Conservation (phyloP, 2,797 vertebrate genomes). For the Lacerta viridis region DNA sequence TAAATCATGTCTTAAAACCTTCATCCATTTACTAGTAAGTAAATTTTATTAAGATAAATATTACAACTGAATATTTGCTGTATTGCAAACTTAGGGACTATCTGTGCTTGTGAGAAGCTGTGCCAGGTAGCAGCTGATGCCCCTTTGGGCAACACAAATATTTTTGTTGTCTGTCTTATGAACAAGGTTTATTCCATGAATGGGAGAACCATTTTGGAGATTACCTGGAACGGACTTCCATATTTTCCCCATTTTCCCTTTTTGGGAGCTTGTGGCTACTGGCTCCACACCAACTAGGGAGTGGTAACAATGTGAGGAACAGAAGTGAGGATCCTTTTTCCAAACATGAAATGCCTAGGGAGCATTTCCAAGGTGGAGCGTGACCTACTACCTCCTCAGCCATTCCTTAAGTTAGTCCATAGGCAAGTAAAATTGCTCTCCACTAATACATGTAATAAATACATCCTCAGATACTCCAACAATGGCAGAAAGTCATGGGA, state of each 20-base stretch:
- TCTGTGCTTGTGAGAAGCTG: background rate
- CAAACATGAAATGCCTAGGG: background rate
- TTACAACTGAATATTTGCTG: background rate
- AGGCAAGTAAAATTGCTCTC: background rate
- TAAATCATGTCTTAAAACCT: background rate
- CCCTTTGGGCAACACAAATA: background rate
- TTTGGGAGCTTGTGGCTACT: background rate
- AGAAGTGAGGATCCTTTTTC: background rate
- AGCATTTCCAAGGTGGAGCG: background rate
- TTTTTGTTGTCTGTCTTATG: background rate
- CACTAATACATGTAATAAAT: accelerated
- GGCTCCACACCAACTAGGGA: background rate
- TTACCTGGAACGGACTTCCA: background rate
- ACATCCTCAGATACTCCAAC: accelerated
- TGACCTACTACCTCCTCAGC: background rate
- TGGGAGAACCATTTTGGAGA: background rate
- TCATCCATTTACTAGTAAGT: background rate
- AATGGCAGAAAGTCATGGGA: constrained; percentile 45
- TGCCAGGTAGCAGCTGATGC: background rate
- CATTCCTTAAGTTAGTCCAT: background rate
- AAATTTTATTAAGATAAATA: background rate
- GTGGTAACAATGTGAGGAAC: background rate
- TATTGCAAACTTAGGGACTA: background rate
- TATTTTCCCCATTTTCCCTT: background rate
- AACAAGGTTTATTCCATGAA: background rate